Conservation (phyloP, 2,113 vertebrate genomes). For the Ochotona curzoniae region DNA sequence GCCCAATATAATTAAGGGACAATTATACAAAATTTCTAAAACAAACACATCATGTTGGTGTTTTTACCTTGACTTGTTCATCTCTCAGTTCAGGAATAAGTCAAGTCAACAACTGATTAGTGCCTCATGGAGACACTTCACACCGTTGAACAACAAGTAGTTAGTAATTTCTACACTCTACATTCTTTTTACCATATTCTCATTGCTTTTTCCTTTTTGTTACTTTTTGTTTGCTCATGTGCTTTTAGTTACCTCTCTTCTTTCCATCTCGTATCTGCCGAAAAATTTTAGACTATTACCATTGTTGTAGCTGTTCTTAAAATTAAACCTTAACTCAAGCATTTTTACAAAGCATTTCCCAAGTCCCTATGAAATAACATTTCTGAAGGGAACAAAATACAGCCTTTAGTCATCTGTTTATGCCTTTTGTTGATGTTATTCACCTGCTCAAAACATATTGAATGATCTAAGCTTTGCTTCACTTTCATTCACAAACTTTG, state of each 20-base stretch:
- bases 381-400: not conserved
- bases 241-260: not conserved
- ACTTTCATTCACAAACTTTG: not conserved
- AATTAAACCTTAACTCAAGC: not conserved
- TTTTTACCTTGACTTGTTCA: not conserved
- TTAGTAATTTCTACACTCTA: not conserved
- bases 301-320: not conserved
- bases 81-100: not conserved
- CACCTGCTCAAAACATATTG: not conserved
- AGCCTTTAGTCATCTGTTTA: not conserved
- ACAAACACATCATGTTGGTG: not conserved
- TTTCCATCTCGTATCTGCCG: not conserved
- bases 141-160: not conserved
- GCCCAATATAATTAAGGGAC: not conserved
- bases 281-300: not conserved
- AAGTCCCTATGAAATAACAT: rapidly evolving
- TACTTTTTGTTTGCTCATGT: not conserved
- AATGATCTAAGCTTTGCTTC: not conserved
- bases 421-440: not conserved
- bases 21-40: not conserved
- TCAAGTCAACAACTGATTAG: not conserved
- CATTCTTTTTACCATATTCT: not conserved
- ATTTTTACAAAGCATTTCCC: not conserved
- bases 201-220: not conserved
- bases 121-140: not conserved